Conservation (phyloP, 1,140 invertebrate species). For the Bombus sibiricus region DNA sequence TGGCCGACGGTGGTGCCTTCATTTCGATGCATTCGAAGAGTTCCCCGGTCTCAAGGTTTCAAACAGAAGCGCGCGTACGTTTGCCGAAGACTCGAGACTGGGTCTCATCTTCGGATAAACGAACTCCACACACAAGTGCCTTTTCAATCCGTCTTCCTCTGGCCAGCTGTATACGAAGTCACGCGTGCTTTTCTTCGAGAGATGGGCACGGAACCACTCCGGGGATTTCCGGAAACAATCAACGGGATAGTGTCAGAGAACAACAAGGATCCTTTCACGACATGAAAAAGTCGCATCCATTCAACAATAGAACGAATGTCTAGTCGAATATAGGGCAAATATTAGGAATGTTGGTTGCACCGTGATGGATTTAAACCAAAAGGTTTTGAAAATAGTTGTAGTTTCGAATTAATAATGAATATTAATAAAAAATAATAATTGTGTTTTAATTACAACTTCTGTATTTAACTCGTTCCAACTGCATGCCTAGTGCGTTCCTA, state of each 20-base stretch:
- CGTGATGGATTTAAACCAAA: neutral
- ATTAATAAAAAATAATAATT: no score
- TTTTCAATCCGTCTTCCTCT: neutral
- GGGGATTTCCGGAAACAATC: neutral
- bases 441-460: neutral
- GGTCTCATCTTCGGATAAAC: slow-evolving; percentile 39
- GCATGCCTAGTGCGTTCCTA: no score
- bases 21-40: slow-evolving; percentile 34
- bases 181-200: slow-evolving; percentile 1
- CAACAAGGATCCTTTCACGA: neutral
- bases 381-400: neutral
- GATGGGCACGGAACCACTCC: neutral
- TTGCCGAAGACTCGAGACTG: slow-evolving; percentile 33
- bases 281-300: no score
- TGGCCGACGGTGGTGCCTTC: slow-evolving; percentile 5
- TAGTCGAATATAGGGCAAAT: neutral
- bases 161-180: neutral
- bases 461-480: no score
- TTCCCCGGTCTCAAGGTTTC: slow-evolving; percentile 16
- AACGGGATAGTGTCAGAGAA: neutral
- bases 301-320: neutral
- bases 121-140: slow-evolving; percentile 32
- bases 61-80: slow-evolving; percentile 27
- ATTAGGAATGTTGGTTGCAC: neutral
- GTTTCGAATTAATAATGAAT: no score